These are phyloP conservation scores for Periplaneta americana DNA, from an alignment of 1,140 invertebrate genomes.

Conservation along the genomic window DNA sequence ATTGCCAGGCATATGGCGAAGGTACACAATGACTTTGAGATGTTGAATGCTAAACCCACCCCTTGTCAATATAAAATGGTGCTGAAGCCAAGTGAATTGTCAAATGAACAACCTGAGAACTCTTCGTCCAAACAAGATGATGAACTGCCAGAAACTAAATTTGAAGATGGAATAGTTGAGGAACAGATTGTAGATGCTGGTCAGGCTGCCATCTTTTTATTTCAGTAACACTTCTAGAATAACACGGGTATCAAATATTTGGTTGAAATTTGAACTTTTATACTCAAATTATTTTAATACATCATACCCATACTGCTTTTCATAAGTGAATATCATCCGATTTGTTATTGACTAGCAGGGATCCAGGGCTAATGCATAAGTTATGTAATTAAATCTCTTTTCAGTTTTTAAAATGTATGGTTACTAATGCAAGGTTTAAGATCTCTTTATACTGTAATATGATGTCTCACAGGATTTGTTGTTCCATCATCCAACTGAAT, in stretches of 20 bases:
- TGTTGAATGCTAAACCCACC: background rate
- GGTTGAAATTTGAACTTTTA: background rate
- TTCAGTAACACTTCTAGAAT: background rate
- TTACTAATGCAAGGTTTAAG: too few species aligned
- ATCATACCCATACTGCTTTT: too few species aligned
- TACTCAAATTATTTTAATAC: too few species aligned
- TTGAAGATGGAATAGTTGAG: background rate
- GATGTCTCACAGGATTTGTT: too few species aligned
- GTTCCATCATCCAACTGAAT: too few species aligned
- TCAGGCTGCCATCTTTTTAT: background rate
- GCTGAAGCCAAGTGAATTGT: slow-evolving; percentile 16
- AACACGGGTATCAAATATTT: too few species aligned
- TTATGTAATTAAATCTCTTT: too few species aligned
- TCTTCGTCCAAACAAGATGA: background rate
- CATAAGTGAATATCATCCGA: too few species aligned
- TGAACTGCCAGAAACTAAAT: background rate
- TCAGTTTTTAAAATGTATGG: too few species aligned
- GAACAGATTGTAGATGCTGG: background rate
- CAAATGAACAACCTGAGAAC: background rate
- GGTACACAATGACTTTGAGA: slow-evolving; percentile 17
- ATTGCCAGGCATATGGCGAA: slow-evolving; percentile 16
- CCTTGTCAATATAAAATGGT: slow-evolving; percentile 21
- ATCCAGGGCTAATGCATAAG: too few species aligned
- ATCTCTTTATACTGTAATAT: too few species aligned
- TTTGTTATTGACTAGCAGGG: too few species aligned